Percentiles rank a stretch among this genome's conserved stretches.
These are phyloP conservation scores for Ormyrus thymus DNA, from an alignment of 2,888 invertebrate genomes.

Conservation along the genomic window DNA sequence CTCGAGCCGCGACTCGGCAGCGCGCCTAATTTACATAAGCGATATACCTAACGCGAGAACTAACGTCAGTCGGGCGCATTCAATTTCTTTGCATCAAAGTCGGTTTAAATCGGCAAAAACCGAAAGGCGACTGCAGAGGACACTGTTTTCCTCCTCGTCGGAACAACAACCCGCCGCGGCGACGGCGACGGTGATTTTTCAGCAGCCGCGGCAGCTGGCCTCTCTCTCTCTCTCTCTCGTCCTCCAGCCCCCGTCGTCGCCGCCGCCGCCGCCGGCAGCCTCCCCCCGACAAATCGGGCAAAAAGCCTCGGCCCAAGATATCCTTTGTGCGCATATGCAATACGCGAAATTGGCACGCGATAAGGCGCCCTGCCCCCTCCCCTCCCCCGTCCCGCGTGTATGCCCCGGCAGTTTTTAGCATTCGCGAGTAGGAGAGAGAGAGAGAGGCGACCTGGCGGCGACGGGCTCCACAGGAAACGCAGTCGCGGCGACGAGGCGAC, in stretches of 20 bases:
- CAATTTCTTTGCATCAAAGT: too few relatives aligned
- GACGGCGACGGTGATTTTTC: too few relatives aligned
- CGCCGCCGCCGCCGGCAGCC: too few relatives aligned
- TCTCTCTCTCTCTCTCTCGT: conserved; percentile 9
- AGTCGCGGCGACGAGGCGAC: conserved; percentile 35
- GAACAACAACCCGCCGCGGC: too few relatives aligned
- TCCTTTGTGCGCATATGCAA: neutral
- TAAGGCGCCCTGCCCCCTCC: conserved; percentile 13
- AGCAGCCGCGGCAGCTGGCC: too few relatives aligned
- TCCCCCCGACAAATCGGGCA: neutral
- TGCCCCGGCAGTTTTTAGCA: conserved; percentile 35
- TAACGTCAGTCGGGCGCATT: too few relatives aligned
- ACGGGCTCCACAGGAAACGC: conserved; percentile 47
- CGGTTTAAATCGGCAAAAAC: too few relatives aligned
- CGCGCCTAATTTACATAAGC: too few relatives aligned
- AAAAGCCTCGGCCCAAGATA: neutral
- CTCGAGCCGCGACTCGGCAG: too few relatives aligned
- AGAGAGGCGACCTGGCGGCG: conserved; percentile 42
- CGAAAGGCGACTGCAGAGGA: too few relatives aligned
- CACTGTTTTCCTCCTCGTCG: too few relatives aligned
- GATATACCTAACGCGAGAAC: too few relatives aligned
- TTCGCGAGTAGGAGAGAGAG: neutral
- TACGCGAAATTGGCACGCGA: conserved; percentile 44
- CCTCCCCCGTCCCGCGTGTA: neutral
- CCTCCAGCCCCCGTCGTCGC: neutral